phyloP scores from a whole-genome alignment of 2,113 vertebrate species.

The Megaceryle maxima region DNA sequence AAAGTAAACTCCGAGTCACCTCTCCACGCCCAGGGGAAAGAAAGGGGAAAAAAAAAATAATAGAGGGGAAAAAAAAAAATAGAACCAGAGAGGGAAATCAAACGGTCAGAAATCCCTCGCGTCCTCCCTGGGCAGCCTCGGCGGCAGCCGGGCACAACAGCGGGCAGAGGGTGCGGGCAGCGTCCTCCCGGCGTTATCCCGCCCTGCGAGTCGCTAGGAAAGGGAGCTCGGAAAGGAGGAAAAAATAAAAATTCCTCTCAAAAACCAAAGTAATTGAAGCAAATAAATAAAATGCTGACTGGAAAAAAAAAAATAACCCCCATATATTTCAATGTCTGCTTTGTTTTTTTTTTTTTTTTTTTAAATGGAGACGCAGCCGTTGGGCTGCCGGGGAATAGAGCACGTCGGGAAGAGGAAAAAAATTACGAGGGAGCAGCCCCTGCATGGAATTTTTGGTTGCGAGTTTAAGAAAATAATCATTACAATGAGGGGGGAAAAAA shows the following conservation, averaged over 20 bases:
- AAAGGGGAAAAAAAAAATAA: neutral
- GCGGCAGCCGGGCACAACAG: neutral
- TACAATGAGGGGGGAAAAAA: accelerated
- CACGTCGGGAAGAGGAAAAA: accelerated
- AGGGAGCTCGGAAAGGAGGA: neutral
- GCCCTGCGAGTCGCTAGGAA: neutral
- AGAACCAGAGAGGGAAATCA: neutral
- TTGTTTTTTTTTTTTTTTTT: neutral
- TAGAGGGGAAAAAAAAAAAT: neutral
- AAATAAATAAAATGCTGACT: neutral
- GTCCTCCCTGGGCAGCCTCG: neutral
- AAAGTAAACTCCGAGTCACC: constrained; percentile 64
- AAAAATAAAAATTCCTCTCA: neutral
- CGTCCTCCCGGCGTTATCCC: neutral
- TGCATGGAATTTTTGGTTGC: neutral
- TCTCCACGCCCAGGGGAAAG: constrained; percentile 49
- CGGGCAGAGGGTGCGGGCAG: neutral
- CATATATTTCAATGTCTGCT: accelerated
- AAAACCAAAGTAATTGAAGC: neutral
- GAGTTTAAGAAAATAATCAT: neutral
- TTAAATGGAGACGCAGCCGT: neutral
- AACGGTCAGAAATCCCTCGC: neutral
- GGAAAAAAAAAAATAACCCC: neutral
- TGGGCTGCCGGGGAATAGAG: neutral
- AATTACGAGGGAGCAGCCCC: neutral